A percentile compares a stretch with the other conserved stretches of the same genome.
These are phyloP conservation scores for Atrichornis clamosus DNA, from an alignment of 2,113 vertebrate species.

Conservation along the genomic window DNA sequence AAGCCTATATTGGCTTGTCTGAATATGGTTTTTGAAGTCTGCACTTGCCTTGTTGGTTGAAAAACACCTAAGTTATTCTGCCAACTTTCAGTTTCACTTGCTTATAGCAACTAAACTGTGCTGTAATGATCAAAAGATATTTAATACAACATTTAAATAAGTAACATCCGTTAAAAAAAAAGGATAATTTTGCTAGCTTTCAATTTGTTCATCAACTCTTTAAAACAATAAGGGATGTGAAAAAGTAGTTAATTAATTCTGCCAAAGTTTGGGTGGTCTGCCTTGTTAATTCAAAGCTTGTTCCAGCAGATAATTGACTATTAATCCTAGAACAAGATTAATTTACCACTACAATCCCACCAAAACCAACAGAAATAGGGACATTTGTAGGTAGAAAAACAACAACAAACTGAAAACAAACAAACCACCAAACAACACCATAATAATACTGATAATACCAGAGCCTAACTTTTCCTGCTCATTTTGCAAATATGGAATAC, in stretches of 20 bases:
- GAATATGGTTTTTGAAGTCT: background rate
- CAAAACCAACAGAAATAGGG: constrained; percentile 21
- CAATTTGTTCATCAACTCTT: constrained; percentile 15
- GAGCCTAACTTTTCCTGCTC: background rate
- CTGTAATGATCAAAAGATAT: background rate
- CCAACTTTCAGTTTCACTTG: background rate
- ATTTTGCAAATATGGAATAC: background rate
- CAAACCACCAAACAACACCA: too few relatives aligned
- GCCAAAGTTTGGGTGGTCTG: constrained; percentile 35
- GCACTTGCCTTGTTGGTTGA: background rate
- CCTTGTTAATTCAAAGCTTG: constrained; percentile 33
- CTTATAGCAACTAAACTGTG: background rate
- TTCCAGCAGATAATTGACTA: constrained; percentile 40
- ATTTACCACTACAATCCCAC: constrained; percentile 48
- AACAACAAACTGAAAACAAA: too few relatives aligned
- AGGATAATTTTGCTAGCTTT: background rate
- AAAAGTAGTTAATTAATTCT: constrained; percentile 54
- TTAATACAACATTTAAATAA: background rate
- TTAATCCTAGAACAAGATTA: background rate
- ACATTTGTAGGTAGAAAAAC: background rate
- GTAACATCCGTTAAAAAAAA: background rate
- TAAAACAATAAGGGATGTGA: constrained; percentile 1
- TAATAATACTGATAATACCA: background rate
- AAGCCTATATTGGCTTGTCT: background rate
- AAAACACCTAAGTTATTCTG: background rate